Base-by-base conservation (phyloP, 2,797 vertebrate genomes). In the Diceros bicornis region DNA sequence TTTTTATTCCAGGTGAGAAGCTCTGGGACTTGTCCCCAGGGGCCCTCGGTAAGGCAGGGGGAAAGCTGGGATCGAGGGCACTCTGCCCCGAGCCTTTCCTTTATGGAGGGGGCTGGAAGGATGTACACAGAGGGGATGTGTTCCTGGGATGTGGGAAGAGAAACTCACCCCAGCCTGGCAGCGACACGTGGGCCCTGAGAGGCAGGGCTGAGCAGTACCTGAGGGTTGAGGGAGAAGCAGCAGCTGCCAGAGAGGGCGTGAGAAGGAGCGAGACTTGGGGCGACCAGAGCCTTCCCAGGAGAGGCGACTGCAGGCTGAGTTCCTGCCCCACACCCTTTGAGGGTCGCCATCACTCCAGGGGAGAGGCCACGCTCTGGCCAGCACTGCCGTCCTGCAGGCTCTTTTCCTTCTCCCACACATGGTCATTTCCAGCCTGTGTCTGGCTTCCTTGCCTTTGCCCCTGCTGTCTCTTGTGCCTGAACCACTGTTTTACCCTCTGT, bases 141-240 rank as follows among this genome's bases (percentile, higher is more conserved):
- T 41, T 25, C 25, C 21, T 64, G 44, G 12, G 86, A 50, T 14
- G 29, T 18, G 23, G 90, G 66, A 29, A 74, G 44, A 64, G 37
- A 59, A 64, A 62, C 4, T 34, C 0, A 11, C 44, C 12, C 21
- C 44, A 55, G 57, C n/a, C 44, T n/a, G n/a, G 27, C 37, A 11
- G 44, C 16, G 1, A 20, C 41, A 29, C 10, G 4, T 75, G 21
- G 37, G 14, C 69, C 4, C 6, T 18, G 13, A 83, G 32, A 29
- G 13, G 44, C 68, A 64, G 57, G 34, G 21, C 9, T n/a, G 20
- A 32, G 41, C 0, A 0, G 16, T 4, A 2, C 37, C 14, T 52
- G 71, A 18, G 12, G 18, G 44, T 7, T 21, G 7, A 44, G 44
- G 44, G 18, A 21, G 41, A 1, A 92, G 68, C 21, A 57, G 37